Evolutionary conservation across 1,140 invertebrate genomes (phyloP).

Genomic region (Chelonus insularis): DNA sequence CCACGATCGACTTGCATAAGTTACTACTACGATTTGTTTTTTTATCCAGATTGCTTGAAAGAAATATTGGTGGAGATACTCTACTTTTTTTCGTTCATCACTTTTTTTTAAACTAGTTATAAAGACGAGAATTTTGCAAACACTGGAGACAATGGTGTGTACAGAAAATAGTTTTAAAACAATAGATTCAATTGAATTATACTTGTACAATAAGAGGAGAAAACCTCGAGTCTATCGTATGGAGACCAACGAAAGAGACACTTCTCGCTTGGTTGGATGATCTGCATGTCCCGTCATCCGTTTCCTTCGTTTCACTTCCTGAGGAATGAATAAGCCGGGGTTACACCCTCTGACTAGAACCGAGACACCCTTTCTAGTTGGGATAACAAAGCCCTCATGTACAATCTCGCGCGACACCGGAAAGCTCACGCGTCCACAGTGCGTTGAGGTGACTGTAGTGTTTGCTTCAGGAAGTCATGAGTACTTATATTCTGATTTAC

Average conservation of each 20-base stretch:
- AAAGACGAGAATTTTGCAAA: too few relatives aligned
- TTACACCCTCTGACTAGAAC: conserved; percentile 49
- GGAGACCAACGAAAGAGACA: conserved; percentile 15
- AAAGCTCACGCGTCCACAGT: conserved; percentile 45
- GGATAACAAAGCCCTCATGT: conserved; percentile 22
- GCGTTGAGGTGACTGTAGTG: conserved; percentile 26
- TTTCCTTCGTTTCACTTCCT: conserved; percentile 54
- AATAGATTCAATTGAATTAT: too few relatives aligned
- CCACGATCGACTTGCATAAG: conserved; percentile 8
- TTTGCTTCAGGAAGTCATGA: background rate
- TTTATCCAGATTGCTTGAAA: background rate
- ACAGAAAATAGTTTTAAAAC: too few relatives aligned
- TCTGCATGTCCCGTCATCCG: conserved; percentile 50
- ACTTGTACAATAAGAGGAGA: too few relatives aligned
- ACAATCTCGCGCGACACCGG: conserved; percentile 37
- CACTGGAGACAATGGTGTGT: too few relatives aligned
- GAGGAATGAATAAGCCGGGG: conserved; percentile 52
- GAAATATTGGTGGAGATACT: background rate
- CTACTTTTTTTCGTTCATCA: too few relatives aligned
- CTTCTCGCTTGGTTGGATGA: conserved; percentile 36
- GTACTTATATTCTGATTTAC: conserved; percentile 5
- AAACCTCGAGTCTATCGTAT: background rate
- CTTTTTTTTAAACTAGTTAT: too few relatives aligned
- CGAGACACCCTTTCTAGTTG: conserved; percentile 46
- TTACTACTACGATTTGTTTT: conserved; percentile 16